Percentiles rank a stretch among this genome's conserved stretches.
These are phyloP conservation scores for Xiphophorus maculatus DNA, from an alignment of 2,113 vertebrate species.

Conservation along the genomic window DNA sequence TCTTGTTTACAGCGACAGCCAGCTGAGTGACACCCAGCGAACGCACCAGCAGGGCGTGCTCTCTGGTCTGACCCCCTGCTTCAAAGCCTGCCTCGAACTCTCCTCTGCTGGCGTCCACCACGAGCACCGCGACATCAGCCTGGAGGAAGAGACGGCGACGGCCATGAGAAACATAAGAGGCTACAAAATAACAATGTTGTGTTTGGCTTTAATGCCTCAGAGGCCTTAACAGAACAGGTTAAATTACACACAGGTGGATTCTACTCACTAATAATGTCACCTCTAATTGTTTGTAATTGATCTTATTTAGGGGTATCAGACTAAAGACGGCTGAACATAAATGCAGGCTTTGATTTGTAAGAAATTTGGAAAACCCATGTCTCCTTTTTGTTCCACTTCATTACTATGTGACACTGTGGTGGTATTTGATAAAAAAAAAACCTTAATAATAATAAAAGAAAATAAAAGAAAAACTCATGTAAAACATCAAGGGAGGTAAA, in stretches of 20 bases:
- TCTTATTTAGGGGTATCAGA: background rate
- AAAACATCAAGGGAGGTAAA: too few relatives aligned
- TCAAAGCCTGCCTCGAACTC: conserved; percentile 99
- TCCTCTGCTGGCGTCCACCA: conserved; percentile 95
- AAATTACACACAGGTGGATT: too few relatives aligned
- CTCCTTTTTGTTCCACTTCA: background rate
- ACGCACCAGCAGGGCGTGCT: conserved; percentile 94
- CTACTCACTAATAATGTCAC: background rate
- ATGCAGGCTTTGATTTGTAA: too few relatives aligned
- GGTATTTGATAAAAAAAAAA: too few relatives aligned
- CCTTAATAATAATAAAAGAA: too few relatives aligned
- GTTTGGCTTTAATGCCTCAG: too few relatives aligned
- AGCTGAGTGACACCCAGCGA: conserved; percentile 98
- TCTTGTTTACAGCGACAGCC: conserved; percentile 96
- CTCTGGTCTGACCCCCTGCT: conserved; percentile 94
- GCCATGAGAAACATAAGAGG: background rate
- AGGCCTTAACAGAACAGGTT: too few relatives aligned
- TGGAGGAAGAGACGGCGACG: conserved; percentile 53
- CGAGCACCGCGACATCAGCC: conserved; percentile 95
- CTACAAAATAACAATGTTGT: too few relatives aligned
- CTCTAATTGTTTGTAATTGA: background rate
- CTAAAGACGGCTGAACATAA: too few relatives aligned
- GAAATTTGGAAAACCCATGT: background rate
- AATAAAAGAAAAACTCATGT: too few relatives aligned
- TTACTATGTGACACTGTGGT: too few relatives aligned